Percentiles rank a stretch among this genome's conserved stretches.
phyloP scores from a whole-genome alignment of 2,113 vertebrate genomes.

The Cavia porcellus region DNA sequence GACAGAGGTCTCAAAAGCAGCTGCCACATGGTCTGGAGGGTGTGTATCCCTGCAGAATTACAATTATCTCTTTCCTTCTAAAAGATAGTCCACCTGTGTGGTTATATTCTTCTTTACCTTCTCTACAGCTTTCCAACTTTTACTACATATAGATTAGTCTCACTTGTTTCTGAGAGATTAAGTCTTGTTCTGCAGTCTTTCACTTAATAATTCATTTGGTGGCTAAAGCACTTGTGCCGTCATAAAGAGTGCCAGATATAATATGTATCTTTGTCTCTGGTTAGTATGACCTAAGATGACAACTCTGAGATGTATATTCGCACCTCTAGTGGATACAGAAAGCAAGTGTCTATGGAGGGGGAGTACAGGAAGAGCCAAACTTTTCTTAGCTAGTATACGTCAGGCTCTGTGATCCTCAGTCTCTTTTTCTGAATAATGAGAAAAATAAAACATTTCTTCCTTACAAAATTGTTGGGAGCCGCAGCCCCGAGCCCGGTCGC shows the following conservation, averaged over 20 bases:
- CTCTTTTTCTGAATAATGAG: conserved; percentile 13
- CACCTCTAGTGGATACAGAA: neutral
- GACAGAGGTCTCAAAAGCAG: conserved; percentile 73
- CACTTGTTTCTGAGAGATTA: conserved; percentile 23
- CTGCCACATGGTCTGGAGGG: conserved; percentile 62
- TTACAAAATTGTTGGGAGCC: too few species aligned
- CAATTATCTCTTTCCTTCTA: conserved; percentile 64
- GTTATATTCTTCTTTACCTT: neutral
- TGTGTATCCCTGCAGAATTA: conserved; percentile 58
- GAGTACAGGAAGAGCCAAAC: neutral
- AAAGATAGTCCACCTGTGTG: conserved; percentile 39
- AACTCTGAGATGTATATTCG: neutral
- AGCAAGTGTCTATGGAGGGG: neutral
- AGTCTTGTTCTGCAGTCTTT: neutral
- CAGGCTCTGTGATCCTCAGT: neutral
- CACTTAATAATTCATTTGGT: neutral
- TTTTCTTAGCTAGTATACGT: neutral
- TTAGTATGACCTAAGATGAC: neutral
- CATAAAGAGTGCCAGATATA: neutral
- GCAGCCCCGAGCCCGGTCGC: too few species aligned
- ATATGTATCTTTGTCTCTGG: neutral
- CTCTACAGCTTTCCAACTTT: neutral
- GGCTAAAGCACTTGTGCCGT: neutral
- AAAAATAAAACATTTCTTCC: neutral
- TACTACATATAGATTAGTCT: neutral